A percentile compares a stretch with the other conserved stretches of the same genome.
phyloP scores from a whole-genome alignment of 1,140 invertebrate genomes.

The Tetragonula clypearis region DNA sequence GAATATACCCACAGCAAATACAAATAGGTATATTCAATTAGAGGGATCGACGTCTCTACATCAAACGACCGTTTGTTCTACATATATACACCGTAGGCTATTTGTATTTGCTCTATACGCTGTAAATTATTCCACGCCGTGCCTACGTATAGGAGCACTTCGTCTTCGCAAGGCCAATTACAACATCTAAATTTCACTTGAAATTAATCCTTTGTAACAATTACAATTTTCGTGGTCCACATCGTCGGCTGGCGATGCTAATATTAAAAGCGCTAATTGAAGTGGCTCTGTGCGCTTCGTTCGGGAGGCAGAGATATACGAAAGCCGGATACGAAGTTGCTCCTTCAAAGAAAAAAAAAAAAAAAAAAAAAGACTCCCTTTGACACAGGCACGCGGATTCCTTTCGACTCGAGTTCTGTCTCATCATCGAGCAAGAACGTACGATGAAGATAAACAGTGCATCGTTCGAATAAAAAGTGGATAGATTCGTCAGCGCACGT shows the following conservation, averaged over 20 bases:
- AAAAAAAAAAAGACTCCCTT: background rate
- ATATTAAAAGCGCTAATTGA: conserved; percentile 4
- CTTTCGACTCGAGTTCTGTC: background rate
- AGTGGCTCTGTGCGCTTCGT: background rate
- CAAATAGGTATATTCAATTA: conserved; percentile 52
- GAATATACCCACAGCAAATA: conserved; percentile 39
- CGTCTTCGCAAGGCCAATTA: conserved; percentile 27
- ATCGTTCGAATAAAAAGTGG: background rate
- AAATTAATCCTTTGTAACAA: conserved; percentile 21
- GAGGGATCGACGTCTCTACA: background rate
- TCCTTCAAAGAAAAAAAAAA: background rate
- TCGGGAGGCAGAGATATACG: no score
- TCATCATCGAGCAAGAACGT: background rate
- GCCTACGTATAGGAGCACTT: background rate
- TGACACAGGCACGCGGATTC: background rate
- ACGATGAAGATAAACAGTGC: background rate
- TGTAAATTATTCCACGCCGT: conserved; percentile 35
- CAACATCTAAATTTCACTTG: conserved; percentile 1
- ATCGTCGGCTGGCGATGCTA: background rate
- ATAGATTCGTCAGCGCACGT: background rate
- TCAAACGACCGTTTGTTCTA: conserved; percentile 40
- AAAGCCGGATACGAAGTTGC: background rate
- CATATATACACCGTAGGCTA: no score
- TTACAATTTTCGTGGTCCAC: conserved; percentile 7
- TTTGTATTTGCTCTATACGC: background rate